Evolutionary conservation across 2,888 invertebrate species (phyloP), one percentile per base, ranked within the genome.

Genomic region (Galerucella pusilla): DNA sequence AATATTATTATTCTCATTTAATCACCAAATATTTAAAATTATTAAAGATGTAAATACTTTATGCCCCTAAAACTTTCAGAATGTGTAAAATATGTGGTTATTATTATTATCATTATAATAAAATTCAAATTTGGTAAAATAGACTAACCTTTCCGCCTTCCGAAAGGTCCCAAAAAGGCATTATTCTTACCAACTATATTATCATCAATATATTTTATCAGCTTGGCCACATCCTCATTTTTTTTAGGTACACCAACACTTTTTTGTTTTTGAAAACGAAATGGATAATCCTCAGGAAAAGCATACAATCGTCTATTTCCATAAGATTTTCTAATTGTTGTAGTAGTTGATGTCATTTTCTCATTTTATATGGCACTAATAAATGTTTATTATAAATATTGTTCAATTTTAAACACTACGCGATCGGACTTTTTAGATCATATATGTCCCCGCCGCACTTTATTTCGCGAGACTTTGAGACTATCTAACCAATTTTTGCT

Each of bases 121-220:
- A 42, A 42, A 42, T 42, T 35, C 6, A 35, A 35, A 35, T 35
- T 35, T 35, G 5, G 7, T 42, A 42, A 42, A 42, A 42, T 9
- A 42, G 61, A 68, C 75, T 89, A 88, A 94, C 94, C 94, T 92
- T 94, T 94, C 84, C 96, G 89, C 74, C 94, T 90, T 77, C 96
- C 96, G 85, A 92, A 96, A 12, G 96, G 96, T 70, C 96, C 95
- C 82, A 93, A 91, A 87, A 96, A 96, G 35, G 93, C 92, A 82
- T 93, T 93, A 81, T 93, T 93, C 86, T 93, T 94, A 73, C 96
- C 96, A 84, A 96, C 93, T 80, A 96, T 89, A 87, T 93, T 95
- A 79, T 94, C 93, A 83, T 94, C 94, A 80, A 96, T 93, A 85
- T 93, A 95, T 85, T 92, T 93, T 80, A 95, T 89, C 81, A 96